Percentiles rank a stretch among this genome's conserved stretches.
phyloP scores from a whole-genome alignment of 2,888 invertebrate genomes.

The Melieria omissa region DNA sequence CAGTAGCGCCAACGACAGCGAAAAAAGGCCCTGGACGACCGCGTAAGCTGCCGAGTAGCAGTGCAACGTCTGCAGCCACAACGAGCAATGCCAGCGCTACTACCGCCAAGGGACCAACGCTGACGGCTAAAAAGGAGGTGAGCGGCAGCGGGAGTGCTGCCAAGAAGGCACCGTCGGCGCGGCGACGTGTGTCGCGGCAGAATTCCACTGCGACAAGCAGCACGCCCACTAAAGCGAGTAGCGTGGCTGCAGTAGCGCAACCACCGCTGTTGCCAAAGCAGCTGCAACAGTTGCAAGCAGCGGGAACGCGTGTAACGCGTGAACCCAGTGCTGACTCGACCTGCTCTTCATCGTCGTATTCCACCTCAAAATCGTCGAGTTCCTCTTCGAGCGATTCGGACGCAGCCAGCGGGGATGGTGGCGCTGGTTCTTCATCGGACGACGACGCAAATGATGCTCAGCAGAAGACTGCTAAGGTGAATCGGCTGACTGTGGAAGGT shows the following conservation, averaged over 20 bases:
- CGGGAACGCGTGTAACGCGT: constrained; percentile 28
- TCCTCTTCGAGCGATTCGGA: constrained; percentile 38
- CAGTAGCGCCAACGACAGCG: constrained; percentile 43
- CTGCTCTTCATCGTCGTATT: constrained; percentile 45
- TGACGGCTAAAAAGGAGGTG: constrained; percentile 62
- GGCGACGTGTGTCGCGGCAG: constrained; percentile 46
- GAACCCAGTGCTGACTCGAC: constrained; percentile 45
- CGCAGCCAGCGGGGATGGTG: constrained; percentile 13
- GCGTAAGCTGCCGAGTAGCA: constrained; percentile 64
- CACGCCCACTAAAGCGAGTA: constrained; percentile 55
- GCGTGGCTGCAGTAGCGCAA: constrained; percentile 64
- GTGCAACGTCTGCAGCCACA: constrained; percentile 43
- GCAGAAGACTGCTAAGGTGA: neutral
- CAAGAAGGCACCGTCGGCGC: constrained; percentile 54
- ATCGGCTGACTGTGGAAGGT: constrained; percentile 6
- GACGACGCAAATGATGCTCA: constrained; percentile 28
- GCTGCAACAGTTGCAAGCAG: constrained; percentile 22
- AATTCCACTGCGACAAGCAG: constrained; percentile 49
- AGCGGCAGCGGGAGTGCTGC: constrained; percentile 31
- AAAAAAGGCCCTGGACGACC: constrained; percentile 67
- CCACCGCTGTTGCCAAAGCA: constrained; percentile 25
- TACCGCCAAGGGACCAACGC: constrained; percentile 60
- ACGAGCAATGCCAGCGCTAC: constrained; percentile 55
- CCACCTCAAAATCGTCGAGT: constrained; percentile 46
- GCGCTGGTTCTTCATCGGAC: constrained; percentile 39